Conservation (phyloP, 2,888 invertebrate species). For the Drosophila greeni region DNA sequence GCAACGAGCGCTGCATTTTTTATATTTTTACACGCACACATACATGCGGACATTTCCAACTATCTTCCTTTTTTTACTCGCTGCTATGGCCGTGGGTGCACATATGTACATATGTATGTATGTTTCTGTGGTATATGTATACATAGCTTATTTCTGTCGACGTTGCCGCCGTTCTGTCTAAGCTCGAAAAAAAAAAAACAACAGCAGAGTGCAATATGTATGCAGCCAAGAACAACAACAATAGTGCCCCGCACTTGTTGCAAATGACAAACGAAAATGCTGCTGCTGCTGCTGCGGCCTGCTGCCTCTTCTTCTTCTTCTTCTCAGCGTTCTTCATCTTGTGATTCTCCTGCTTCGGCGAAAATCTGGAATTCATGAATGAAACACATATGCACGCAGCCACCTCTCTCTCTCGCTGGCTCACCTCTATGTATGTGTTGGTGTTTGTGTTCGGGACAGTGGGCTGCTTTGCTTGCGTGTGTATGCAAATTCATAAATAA, state of each 20-base stretch:
- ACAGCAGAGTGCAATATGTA: slow-evolving; percentile 20
- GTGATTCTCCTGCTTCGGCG: slow-evolving; percentile 44
- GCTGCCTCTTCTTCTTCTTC: slow-evolving; percentile 12
- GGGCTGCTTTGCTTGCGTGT: slow-evolving; percentile 54
- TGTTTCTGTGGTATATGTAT: background rate
- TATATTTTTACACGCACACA: slow-evolving; percentile 40
- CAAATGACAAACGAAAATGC: slow-evolving; percentile 69
- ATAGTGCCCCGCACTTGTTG: slow-evolving; percentile 59
- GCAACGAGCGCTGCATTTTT: slow-evolving; percentile 66
- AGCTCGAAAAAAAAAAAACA: slow-evolving; percentile 44
- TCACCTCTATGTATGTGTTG: slow-evolving; percentile 18
- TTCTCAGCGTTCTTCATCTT: slow-evolving; percentile 13
- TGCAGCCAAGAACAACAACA: slow-evolving; percentile 26
- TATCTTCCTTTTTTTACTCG: slow-evolving; percentile 26
- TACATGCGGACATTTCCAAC: slow-evolving; percentile 5
- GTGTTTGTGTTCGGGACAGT: slow-evolving; percentile 26
- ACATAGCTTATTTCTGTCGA: slow-evolving; percentile 44
- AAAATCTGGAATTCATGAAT: slow-evolving; percentile 69
- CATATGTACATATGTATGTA: slow-evolving; percentile 4
- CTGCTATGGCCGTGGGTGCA: slow-evolving; percentile 61
- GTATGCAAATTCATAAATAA: slow-evolving; percentile 73
- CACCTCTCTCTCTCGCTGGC: slow-evolving; percentile 23
- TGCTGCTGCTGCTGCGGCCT: slow-evolving; percentile 20
- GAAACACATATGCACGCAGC: slow-evolving; percentile 64
- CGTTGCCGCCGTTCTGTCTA: slow-evolving; percentile 50